These are phyloP conservation scores for Latrodectus elegans DNA, from an alignment of 2,888 invertebrate species.

Conservation along the genomic window DNA sequence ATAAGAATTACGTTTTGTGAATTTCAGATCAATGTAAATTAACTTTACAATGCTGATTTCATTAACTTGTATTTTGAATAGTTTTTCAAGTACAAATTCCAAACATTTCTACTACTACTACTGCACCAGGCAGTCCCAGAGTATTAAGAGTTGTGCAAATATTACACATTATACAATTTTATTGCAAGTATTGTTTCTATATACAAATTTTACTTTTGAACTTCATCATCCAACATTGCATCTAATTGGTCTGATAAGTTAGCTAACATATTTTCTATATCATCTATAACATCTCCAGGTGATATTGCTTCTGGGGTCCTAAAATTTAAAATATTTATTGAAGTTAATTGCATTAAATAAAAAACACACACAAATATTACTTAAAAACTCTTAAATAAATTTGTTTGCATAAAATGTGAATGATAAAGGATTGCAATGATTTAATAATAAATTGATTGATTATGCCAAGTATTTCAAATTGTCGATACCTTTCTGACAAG, in stretches of 20 bases:
- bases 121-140: slow-evolving; percentile 62
- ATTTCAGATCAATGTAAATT: not conserved
- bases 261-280: slow-evolving; percentile 98
- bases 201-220: slow-evolving; percentile 38
- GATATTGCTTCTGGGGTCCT: slow-evolving; percentile 65
- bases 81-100: not conserved
- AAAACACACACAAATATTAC: not conserved
- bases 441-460: too few relatives aligned
- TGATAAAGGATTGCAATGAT: too few relatives aligned
- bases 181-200: slow-evolving; percentile 5
- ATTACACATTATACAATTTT: slow-evolving; percentile 27
- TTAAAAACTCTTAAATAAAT: too few relatives aligned
- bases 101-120: slow-evolving; percentile 15
- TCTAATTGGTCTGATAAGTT: slow-evolving; percentile 97
- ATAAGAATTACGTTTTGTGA: not conserved
- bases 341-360: not conserved
- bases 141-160: slow-evolving; percentile 14
- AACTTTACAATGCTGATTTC: not conserved
- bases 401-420: too few relatives aligned
- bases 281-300: slow-evolving; percentile 83
- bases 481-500: too few relatives aligned
- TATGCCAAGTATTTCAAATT: too few relatives aligned
- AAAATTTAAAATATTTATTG: not conserved
- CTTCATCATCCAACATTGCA: slow-evolving; percentile 84
- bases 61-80: not conserved